phyloP scores from a whole-genome alignment of 1,140 invertebrate genomes.

The Drosophila lacertosa region DNA sequence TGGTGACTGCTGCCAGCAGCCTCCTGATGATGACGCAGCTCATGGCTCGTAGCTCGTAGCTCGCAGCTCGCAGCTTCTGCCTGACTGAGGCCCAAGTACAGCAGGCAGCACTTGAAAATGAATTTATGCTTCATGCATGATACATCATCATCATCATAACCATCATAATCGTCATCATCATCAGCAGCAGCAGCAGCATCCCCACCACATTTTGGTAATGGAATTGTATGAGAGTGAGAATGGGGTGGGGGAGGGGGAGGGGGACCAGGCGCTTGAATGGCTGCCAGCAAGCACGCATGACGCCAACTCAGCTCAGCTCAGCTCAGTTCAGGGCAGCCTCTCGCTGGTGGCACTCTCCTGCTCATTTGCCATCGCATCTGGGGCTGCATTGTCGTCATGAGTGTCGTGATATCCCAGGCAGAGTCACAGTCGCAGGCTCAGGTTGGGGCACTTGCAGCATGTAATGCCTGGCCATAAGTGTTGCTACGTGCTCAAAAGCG shows the following conservation, averaged over 20 bases:
- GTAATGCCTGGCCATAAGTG: conserved; percentile 73
- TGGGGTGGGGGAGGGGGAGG: too few species aligned
- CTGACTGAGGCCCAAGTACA: conserved; percentile 52
- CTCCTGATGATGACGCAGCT: conserved; percentile 18
- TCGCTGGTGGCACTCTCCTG: not conserved
- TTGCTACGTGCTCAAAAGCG: conserved; percentile 82
- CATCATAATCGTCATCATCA: conserved; percentile 18
- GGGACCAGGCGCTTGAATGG: conserved; percentile 52
- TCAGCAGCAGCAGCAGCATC: conserved; percentile 17
- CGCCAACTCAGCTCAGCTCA: conserved; percentile 36
- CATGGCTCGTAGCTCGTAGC: too few species aligned
- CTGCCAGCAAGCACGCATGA: conserved; percentile 55
- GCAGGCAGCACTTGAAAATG: conserved; percentile 73
- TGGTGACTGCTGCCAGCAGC: conserved; percentile 10
- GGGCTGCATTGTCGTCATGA: conserved; percentile 56
- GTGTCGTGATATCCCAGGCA: conserved; percentile 73
- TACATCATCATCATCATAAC: conserved; percentile 68
- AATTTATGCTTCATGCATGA: conserved; percentile 82
- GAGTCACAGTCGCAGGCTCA: conserved; percentile 46
- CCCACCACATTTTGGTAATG: conserved; percentile 74
- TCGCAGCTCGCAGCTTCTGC: conserved; percentile 33
- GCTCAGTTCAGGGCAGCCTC: too few species aligned
- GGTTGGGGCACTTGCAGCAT: conserved; percentile 50
- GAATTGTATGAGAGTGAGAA: conserved; percentile 80
- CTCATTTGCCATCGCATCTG: conserved; percentile 1